These are phyloP conservation scores for Drosophila elegans DNA, from an alignment of 1,140 invertebrate species.

Conservation along the genomic window DNA sequence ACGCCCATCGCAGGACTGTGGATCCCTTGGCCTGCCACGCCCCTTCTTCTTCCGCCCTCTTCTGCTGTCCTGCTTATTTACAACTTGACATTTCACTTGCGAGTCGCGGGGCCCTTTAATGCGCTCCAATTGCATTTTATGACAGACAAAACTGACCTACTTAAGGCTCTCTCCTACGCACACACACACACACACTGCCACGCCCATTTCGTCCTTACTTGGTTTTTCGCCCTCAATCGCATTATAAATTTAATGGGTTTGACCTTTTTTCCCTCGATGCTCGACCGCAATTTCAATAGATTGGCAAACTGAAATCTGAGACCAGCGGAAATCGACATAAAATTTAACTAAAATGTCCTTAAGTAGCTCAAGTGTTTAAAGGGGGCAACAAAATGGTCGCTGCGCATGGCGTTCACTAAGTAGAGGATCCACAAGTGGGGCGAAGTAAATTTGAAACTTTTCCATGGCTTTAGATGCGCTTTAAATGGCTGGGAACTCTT, in stretches of 20 bases:
- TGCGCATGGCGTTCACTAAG: conserved; percentile 8
- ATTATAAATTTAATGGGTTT: conserved; percentile 82
- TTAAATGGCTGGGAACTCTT: conserved; percentile 23
- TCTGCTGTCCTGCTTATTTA: conserved; percentile 57
- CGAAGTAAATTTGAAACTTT: conserved; percentile 37
- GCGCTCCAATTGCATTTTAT: conserved; percentile 81
- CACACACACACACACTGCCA: not conserved
- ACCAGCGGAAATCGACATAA: conserved; percentile 57
- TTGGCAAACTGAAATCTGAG: conserved; percentile 69
- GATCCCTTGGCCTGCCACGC: conserved; percentile 23
- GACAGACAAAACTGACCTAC: conserved; percentile 78
- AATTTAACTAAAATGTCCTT: conserved; percentile 79
- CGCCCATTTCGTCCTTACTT: too few relatives aligned
- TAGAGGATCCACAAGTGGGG: conserved; percentile 62
- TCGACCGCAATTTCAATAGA: conserved; percentile 79
- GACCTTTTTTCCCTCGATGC: conserved; percentile 59
- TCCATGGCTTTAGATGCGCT: conserved; percentile 47
- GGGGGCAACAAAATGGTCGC: conserved; percentile 1
- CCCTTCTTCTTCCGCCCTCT: not conserved
- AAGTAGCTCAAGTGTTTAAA: conserved; percentile 61
- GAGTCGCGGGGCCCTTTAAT: conserved; percentile 70
- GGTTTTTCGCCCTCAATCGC: conserved; percentile 45
- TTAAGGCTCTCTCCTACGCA: conserved; percentile 53
- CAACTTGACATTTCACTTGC: conserved; percentile 78
- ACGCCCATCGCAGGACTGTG: conserved; percentile 23